These are phyloP conservation scores for Corella eumyota DNA, from an alignment of 23 tunicate species.

Conservation along the genomic window DNA sequence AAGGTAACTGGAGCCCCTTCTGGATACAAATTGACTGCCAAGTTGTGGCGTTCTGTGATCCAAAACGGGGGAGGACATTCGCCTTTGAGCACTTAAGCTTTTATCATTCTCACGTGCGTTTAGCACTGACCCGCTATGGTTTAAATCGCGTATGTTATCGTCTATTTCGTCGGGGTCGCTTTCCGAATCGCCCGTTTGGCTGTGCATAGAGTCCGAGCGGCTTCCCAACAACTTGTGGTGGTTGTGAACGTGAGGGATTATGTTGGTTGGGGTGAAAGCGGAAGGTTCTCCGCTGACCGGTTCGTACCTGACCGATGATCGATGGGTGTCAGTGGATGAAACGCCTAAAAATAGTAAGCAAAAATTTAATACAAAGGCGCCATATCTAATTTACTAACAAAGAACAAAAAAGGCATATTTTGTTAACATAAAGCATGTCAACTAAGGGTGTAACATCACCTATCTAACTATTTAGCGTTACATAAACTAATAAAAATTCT, in stretches of 20 bases:
- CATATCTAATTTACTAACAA: not conserved
- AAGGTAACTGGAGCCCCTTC: conserved; percentile 27
- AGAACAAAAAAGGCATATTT: too few species aligned
- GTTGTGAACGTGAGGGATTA: conserved; percentile 40
- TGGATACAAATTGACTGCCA: conserved; percentile 18
- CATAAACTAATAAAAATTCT: too few species aligned
- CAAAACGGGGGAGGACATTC: conserved; percentile 47
- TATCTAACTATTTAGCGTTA: too few species aligned
- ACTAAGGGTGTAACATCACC: too few species aligned
- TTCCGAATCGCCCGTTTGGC: conserved; percentile 12
- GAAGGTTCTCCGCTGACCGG: conserved; percentile 64
- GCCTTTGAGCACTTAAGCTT: conserved; percentile 43
- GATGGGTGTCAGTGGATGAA: conserved; percentile 82
- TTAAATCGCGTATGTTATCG: conserved; percentile 43
- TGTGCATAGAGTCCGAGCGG: conserved; percentile 10
- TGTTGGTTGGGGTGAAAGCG: conserved; percentile 60
- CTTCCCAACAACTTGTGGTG: conserved; percentile 30
- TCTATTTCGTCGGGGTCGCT: conserved; percentile 36
- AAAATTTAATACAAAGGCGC: too few species aligned
- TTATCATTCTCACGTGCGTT: conserved; percentile 31
- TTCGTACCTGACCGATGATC: conserved; percentile 84
- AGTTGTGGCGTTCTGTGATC: conserved; percentile 18
- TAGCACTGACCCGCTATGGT: conserved; percentile 31
- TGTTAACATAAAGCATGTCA: too few species aligned
- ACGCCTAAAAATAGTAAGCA: conserved; percentile 31